Evolutionary conservation across 2,797 vertebrate genomes (phyloP).

Genomic region (Pseudochaenichthys georgianus): DNA sequence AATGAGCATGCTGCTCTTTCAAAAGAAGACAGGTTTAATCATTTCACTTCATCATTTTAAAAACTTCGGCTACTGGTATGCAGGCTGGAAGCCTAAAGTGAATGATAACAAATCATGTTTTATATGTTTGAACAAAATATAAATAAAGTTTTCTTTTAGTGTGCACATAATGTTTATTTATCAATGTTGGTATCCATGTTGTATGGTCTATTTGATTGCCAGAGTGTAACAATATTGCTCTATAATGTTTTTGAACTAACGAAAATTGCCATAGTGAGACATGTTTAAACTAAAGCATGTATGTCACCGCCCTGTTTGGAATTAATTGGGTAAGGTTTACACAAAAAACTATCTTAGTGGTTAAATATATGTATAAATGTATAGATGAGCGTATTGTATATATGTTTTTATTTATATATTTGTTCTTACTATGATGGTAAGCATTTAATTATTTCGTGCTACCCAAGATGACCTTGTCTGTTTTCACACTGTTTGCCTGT

Average conservation of each 20-base stretch:
- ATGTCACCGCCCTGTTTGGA: not conserved
- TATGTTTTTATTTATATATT: too few species aligned
- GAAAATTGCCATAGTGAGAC: constrained; percentile 6
- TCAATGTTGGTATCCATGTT: not conserved
- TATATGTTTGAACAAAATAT: not conserved
- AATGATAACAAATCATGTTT: not conserved
- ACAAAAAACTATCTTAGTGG: too few species aligned
- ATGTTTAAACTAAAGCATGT: not conserved
- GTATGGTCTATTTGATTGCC: not conserved
- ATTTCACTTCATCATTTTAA: not conserved
- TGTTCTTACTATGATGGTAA: too few species aligned
- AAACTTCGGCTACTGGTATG: not conserved
- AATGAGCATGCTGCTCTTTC: not conserved
- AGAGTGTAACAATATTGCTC: not conserved
- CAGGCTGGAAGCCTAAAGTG: not conserved
- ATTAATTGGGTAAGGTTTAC: not conserved
- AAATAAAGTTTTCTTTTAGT: too few species aligned
- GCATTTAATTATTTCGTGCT: too few species aligned
- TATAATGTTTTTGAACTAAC: constrained; percentile 7
- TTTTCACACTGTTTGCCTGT: too few species aligned
- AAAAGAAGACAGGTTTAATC: not conserved
- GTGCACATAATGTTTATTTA: not conserved
- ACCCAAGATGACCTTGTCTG: too few species aligned
- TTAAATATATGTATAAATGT: too few species aligned
- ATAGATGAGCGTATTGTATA: too few species aligned